A percentile compares a stretch with the other conserved stretches of the same genome.
Evolutionary conservation across 1,140 invertebrate genomes (phyloP).

Genomic region (Drosophila navojoa): DNA sequence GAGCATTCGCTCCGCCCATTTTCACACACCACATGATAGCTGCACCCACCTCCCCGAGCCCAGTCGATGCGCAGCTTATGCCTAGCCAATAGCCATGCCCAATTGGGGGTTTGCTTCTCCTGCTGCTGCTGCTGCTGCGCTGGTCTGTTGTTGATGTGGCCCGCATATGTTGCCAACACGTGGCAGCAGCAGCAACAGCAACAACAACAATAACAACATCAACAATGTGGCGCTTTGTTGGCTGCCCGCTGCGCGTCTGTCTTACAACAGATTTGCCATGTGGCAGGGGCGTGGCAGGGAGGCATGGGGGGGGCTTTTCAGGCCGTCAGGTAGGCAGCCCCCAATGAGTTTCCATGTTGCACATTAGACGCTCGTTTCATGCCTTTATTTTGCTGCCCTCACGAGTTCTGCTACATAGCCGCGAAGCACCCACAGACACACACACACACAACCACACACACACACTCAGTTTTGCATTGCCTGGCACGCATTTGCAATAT

Average conservation of each 20-base stretch:
- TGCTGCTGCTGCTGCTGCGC: conserved; percentile 18
- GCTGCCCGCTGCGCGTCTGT: conserved; percentile 37
- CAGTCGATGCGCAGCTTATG: not conserved
- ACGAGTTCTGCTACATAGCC: conserved; percentile 43
- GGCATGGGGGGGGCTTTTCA: not conserved
- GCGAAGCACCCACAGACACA: conserved; percentile 12
- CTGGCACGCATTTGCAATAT: conserved; percentile 48
- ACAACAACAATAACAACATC: conserved; percentile 11
- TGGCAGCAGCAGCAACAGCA: conserved; percentile 51
- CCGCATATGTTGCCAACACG: conserved; percentile 67
- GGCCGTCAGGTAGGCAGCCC: conserved; percentile 3
- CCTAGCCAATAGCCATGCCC: conserved; percentile 15
- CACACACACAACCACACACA: not conserved
- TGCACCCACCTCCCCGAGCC: not conserved
- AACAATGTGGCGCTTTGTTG: conserved; percentile 41
- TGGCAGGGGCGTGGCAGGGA: not conserved
- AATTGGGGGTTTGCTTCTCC: conserved; percentile 41
- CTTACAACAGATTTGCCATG: conserved; percentile 48
- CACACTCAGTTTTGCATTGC: conserved; percentile 32
- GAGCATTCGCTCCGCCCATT: conserved; percentile 12
- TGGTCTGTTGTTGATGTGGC: conserved; percentile 42
- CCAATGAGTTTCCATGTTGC: conserved; percentile 49
- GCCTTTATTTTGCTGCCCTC: conserved; percentile 25
- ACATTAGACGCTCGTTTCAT: conserved; percentile 36
- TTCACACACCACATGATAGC: not conserved